Base-by-base conservation (phyloP, 2,888 invertebrate species). In the Zygogramma bicolorata region DNA sequence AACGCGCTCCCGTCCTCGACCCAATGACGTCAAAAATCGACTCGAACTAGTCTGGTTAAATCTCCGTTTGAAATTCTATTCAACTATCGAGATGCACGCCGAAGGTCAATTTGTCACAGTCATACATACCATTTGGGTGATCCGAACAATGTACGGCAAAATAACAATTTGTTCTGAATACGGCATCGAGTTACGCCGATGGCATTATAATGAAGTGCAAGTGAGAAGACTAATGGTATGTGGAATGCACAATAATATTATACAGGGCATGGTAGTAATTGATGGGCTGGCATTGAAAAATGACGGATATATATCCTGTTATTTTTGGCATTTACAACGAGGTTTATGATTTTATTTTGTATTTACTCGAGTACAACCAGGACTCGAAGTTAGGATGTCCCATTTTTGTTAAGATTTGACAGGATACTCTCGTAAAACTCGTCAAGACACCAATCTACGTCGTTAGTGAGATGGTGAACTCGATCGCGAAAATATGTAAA, bases 121-220 rank as follows among this genome's bases (percentile, higher is more conserved):
- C 53, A 53, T 42, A 15, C 53, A 53, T 53, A n/a, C 53, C 25
- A 53, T 53, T 25, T 53, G n/a, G 7, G 46, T n/a, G n/a, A 27
- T 5, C 10, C 13, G 25, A 53, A 53, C 53, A 49, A 49, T 49
- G 49, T n/a, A 49, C 49, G 22, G 22, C 7, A 10, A 22, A 49
- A 49, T 20, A 49, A 20, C 22, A n/a, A 53, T 53, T 53, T 53
- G 27, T 25, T 53, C 53, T 49, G 34, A 65, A 70, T 69, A 65
- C 42, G 70, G 63, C 40, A 27, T 38, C 15, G 38, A 40, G 15
- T 49, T 25, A 65, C 57, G 46, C 15, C 42, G 22, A 49, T 20
- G 31, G 62, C 57, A 70, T 70, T 63, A n/a, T 59, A 62, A 70
- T 65, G 34, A 25, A 22, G 22, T 22, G 62, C 58, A 53, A 57